A percentile compares a stretch with the other conserved stretches of the same genome.
These are phyloP conservation scores for Antheraea assamensis DNA, from an alignment of 2,888 invertebrate species.

Conservation along the genomic window DNA sequence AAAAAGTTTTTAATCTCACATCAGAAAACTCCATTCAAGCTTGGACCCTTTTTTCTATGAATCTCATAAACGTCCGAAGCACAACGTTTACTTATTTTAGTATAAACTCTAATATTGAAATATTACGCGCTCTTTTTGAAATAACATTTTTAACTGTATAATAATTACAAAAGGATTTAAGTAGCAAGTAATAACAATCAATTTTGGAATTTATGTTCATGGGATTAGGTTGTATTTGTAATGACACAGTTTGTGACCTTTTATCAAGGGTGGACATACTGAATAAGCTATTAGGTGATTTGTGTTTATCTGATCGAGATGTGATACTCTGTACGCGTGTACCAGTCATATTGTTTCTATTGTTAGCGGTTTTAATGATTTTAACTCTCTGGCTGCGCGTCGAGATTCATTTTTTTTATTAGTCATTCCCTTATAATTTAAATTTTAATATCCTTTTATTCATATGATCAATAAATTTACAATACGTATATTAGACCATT, in stretches of 20 bases:
- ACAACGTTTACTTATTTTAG: not conserved
- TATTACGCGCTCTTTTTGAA: not conserved
- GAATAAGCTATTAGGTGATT: constrained; percentile 7
- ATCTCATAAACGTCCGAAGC: not conserved
- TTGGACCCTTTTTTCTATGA: not conserved
- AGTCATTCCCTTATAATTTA: not conserved
- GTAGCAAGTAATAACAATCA: not conserved
- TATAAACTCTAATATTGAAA: not conserved
- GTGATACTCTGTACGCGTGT: constrained; percentile 6
- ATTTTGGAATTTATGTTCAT: not conserved
- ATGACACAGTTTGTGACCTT: not conserved
- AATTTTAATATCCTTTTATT: not conserved
- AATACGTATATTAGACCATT: too few species aligned
- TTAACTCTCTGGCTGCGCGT: not conserved
- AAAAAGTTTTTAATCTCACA: constrained; percentile 16
- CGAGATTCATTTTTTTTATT: not conserved
- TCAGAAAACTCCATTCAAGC: constrained; percentile 13
- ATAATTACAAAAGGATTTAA: not conserved
- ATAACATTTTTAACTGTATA: not conserved
- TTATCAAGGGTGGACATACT: not conserved
- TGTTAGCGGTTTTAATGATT: constrained; percentile 15
- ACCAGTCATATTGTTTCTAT: constrained; percentile 2
- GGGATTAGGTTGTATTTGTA: not conserved
- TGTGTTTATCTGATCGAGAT: constrained; percentile 11
- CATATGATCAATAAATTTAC: too few species aligned